Evolutionary conservation across 2,888 invertebrate species (phyloP), one percentile per base, ranked within the genome.

Genomic region (Leucophenga montana): DNA sequence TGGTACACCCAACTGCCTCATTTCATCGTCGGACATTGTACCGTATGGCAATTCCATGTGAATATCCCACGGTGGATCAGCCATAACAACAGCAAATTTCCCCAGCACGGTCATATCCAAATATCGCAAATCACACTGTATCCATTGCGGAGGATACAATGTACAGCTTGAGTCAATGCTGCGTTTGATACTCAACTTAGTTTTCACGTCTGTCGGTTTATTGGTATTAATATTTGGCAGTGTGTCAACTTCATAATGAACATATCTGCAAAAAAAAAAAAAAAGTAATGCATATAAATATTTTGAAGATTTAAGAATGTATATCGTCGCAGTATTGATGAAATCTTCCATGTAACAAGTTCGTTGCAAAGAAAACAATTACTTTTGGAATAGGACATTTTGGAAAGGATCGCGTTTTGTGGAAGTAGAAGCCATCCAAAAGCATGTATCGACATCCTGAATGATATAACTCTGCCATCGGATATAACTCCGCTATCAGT

Each of bases 71-170:
- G 98, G 99, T 0, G 98, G 98, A 89, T 98, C 97, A 44, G 98
- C 98, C 99, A 99, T 99, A 77, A 99, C 96, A 3, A 99, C 98
- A 0, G 98, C 96, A 90, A 98, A 99, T 90, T 99, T 98, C n/a
- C 95, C 95, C 91, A 87, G 73, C 20, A 89, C 87, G 2, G 88
- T 88, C 88, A 89, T 89, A 71, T 88, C 88, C 8, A 89, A 75
- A 67, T 86, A 88, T 5, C 99, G 91, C 67, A 99, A 90, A 89
- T 99, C 99, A 86, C 98, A 99, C 86, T 98, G 98, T 70, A 99
- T 95, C 98, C 98, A 99, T 86, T 99, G 97, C 0, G 97, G 94
- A 0, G 95, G 95, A 79, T 95, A 95, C 1, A 97, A 89, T 0
- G 95, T 95, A 4, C 94, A 86, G 69, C 86, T 87, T 18, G 88